Conservation (phyloP, 23 tunicate genomes). For the Diplosoma virens region DNA sequence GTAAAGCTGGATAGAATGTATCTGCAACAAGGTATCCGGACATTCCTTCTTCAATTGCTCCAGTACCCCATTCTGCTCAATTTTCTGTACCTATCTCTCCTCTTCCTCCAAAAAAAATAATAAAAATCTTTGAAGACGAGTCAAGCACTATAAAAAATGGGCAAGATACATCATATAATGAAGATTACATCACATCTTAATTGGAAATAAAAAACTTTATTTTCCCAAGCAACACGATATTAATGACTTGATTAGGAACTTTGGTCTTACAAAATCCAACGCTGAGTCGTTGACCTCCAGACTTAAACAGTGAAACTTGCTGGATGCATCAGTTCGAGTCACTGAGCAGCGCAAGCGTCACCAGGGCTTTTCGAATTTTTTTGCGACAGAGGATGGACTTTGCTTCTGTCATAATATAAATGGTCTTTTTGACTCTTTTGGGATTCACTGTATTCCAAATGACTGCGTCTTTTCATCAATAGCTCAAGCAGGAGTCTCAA, state of each 20-base stretch:
- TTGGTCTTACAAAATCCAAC: conserved; percentile 23
- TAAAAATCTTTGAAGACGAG: conserved; percentile 8
- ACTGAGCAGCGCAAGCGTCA: conserved; percentile 25
- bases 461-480: conserved; percentile 19
- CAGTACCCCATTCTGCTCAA: conserved; percentile 28
- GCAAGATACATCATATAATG: neutral
- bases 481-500: too few species aligned
- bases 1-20: conserved; percentile 23
- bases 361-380: neutral
- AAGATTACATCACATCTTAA: neutral
- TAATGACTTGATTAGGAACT: conserved; percentile 25
- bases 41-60: conserved; percentile 21
- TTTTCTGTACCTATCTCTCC: conserved; percentile 11
- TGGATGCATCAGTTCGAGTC: conserved; percentile 20
- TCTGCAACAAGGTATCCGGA: conserved; percentile 11
- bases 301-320: conserved; percentile 15
- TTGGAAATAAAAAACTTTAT: neutral
- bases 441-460: conserved; percentile 16
- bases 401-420: too few species aligned
- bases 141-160: neutral
- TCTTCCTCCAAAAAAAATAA: too few species aligned
- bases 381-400: conserved; percentile 15
- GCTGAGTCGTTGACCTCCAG: too few species aligned
- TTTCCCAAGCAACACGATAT: conserved; percentile 29
- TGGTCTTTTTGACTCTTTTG: neutral